Evolutionary conservation across 2,888 invertebrate genomes (phyloP).

Genomic region (Yponomeuta cagnagella): DNA sequence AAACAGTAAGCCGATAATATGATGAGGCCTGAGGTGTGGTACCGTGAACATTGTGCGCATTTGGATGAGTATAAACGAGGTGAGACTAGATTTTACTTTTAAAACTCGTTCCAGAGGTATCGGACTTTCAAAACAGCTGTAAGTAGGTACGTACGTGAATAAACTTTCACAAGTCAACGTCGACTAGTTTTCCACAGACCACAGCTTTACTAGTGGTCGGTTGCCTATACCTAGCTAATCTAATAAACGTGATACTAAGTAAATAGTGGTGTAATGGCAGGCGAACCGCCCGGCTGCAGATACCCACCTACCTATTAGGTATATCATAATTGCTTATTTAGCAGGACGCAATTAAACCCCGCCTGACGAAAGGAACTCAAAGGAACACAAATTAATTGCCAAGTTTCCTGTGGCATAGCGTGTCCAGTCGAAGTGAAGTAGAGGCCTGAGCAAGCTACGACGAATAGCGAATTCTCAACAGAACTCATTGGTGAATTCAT

Average conservation of each 20-base stretch:
- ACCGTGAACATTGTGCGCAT: too few relatives aligned
- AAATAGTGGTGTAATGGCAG: neutral
- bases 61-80: too few relatives aligned
- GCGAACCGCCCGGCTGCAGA: neutral
- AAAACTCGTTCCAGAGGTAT: too few relatives aligned
- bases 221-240: neutral
- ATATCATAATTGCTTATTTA: slow-evolving; percentile 15
- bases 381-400: slow-evolving; percentile 12
- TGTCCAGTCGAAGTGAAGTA: neutral
- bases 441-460: neutral
- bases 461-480: too few relatives aligned
- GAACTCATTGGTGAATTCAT: too few relatives aligned
- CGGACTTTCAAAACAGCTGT: too few relatives aligned
- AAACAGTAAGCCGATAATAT: neutral
- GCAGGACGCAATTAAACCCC: slow-evolving; percentile 13
- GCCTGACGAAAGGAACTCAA: slow-evolving; percentile 12
- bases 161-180: neutral
- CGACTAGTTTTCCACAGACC: too few relatives aligned
- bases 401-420: slow-evolving; percentile 8
- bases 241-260: neutral
- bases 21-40: neutral
- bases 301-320: too few relatives aligned
- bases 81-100: too few relatives aligned
- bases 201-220: neutral
- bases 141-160: neutral